Conservation (phyloP, 1,140 invertebrate species). For the Bilobella aurantiaca region DNA sequence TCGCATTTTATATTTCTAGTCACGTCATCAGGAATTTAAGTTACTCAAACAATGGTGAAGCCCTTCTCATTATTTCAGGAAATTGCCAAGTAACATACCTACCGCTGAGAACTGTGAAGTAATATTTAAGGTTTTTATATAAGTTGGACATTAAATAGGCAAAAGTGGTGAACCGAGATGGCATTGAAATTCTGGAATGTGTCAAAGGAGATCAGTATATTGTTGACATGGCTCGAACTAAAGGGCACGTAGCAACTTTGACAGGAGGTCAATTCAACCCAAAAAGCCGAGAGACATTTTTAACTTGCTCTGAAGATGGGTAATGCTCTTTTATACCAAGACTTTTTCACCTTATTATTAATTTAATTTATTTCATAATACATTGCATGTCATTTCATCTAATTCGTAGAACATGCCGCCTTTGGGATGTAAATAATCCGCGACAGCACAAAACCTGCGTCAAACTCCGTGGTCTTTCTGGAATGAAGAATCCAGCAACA, state of each 20-base stretch:
- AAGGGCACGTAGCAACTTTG: constrained; percentile 87
- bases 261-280: constrained; percentile 93
- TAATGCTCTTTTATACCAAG: constrained; percentile 34
- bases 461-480: constrained; percentile 76
- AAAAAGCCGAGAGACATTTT: constrained; percentile 76
- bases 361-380: constrained; percentile 3
- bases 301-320: constrained; percentile 85
- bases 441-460: constrained; percentile 70
- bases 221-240: constrained; percentile 83
- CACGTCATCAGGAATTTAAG: constrained; percentile 83
- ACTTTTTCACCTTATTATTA: neutral
- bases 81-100: constrained; percentile 43
- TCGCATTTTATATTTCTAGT: constrained; percentile 39
- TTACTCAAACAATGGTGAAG: constrained; percentile 88
- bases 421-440: constrained; percentile 74
- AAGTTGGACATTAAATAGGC: constrained; percentile 44
- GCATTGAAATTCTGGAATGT: constrained; percentile 89
- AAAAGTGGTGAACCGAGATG: constrained; percentile 91
- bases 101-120: neutral
- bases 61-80: constrained; percentile 86
- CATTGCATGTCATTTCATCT: constrained; percentile 1
- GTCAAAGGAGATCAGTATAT: constrained; percentile 96
- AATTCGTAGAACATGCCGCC: constrained; percentile 59
- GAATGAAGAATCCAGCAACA: constrained; percentile 78
- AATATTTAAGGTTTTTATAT: neutral